These are phyloP conservation scores for Diplolepis rosae DNA, from an alignment of 2,888 invertebrate species.

Conservation along the genomic window DNA sequence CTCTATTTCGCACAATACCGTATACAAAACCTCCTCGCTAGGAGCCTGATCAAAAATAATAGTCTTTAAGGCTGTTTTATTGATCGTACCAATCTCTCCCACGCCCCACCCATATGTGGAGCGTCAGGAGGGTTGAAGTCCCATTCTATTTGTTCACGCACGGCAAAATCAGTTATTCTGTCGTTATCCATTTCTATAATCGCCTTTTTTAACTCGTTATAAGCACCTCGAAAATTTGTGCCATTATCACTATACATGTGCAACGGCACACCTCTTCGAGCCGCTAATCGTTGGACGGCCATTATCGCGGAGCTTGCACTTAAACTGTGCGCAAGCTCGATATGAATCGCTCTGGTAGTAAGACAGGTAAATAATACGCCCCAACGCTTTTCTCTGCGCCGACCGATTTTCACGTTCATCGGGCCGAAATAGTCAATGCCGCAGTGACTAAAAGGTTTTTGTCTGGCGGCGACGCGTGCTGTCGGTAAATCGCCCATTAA, in stretches of 20 bases:
- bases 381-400: slow-evolving; percentile 40
- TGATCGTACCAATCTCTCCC: background rate
- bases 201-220: background rate
- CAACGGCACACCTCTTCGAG: background rate
- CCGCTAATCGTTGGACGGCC: background rate
- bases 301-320: slow-evolving; percentile 38
- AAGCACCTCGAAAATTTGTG: background rate
- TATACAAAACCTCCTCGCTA: background rate
- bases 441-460: slow-evolving; percentile 36
- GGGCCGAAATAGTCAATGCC: slow-evolving; percentile 48
- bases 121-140: background rate
- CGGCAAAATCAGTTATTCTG: background rate
- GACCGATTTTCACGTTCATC: slow-evolving; percentile 35
- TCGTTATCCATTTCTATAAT: background rate
- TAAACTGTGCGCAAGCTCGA: slow-evolving; percentile 18
- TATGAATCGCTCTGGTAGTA: slow-evolving; percentile 37
- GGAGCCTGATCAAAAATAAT: background rate
- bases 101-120: too few species aligned
- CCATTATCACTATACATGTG: background rate
- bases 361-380: slow-evolving; percentile 45
- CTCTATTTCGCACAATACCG: background rate
- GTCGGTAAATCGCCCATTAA: slow-evolving; percentile 35
- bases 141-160: background rate
- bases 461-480: slow-evolving; percentile 34
- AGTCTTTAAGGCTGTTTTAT: background rate